Percentiles rank a stretch among this genome's conserved stretches.
Conservation (phyloP, 1,140 invertebrate species). For the Macrocentrus cingulum region DNA sequence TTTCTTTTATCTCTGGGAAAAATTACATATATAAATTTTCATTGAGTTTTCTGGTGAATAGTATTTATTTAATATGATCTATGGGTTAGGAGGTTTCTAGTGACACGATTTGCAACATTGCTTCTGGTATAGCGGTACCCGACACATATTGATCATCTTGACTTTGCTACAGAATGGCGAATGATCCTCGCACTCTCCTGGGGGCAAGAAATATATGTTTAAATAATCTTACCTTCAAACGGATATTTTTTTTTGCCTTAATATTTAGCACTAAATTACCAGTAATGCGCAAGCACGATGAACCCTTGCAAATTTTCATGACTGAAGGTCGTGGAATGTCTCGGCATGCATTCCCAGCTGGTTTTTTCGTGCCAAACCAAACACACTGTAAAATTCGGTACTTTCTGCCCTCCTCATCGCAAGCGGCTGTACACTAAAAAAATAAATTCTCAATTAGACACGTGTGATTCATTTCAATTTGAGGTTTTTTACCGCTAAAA, state of each 20-base stretch:
- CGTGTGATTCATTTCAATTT: too few relatives aligned
- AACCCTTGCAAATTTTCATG: slow-evolving; percentile 73
- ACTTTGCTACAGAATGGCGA: slow-evolving; percentile 80
- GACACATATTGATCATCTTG: slow-evolving; percentile 80
- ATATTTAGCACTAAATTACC: slow-evolving; percentile 38
- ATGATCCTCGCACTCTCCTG: slow-evolving; percentile 76
- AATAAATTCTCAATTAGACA: neutral
- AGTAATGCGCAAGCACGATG: slow-evolving; percentile 61
- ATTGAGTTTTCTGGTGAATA: too few relatives aligned
- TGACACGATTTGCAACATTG: slow-evolving; percentile 82
- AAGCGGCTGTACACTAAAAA: slow-evolving; percentile 76
- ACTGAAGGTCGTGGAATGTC: slow-evolving; percentile 73
- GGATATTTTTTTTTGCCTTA: neutral
- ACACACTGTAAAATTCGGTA: slow-evolving; percentile 85
- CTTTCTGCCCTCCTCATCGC: slow-evolving; percentile 73
- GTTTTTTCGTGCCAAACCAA: slow-evolving; percentile 79
- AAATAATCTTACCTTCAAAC: neutral
- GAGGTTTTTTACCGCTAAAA: too few relatives aligned
- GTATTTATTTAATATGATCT: too few relatives aligned
- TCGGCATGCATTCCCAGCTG: slow-evolving; percentile 79
- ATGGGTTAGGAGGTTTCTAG: too few relatives aligned
- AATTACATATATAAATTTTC: too few relatives aligned
- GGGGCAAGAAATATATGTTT: slow-evolving; percentile 40
- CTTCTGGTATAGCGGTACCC: slow-evolving; percentile 74
- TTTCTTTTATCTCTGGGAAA: too few relatives aligned